Percentiles rank a stretch among this genome's conserved stretches.
Evolutionary conservation across 2,113 vertebrate species (phyloP).

Genomic region (Pygathrix nemaeus): DNA sequence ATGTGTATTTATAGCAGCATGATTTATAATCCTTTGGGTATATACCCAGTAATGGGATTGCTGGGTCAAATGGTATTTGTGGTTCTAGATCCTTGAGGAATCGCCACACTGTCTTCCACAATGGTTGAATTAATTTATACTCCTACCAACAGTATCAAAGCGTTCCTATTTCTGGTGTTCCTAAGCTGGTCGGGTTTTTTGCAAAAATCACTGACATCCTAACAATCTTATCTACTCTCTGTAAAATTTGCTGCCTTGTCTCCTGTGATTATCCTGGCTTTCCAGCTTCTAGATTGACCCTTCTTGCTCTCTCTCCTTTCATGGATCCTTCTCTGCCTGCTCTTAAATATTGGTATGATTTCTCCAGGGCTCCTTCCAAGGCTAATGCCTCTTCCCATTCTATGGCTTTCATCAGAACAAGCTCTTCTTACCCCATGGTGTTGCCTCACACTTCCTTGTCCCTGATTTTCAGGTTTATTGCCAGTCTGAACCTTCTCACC

Average conservation of each 20-base stretch:
- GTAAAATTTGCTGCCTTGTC: neutral
- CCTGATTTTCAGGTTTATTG: neutral
- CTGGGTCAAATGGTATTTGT: too few relatives aligned
- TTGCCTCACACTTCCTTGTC: neutral
- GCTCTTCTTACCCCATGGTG: rapidly evolving
- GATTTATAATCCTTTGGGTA: too few relatives aligned
- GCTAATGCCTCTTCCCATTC: neutral
- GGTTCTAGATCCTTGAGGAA: too few relatives aligned
- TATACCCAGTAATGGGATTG: too few relatives aligned
- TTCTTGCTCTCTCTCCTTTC: neutral
- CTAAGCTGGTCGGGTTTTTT: too few relatives aligned
- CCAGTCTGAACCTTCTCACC: neutral
- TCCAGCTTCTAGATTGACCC: neutral
- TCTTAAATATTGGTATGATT: neutral
- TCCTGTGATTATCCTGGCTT: neutral
- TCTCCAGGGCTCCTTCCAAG: neutral
- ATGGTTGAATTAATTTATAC: too few relatives aligned
- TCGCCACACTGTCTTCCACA: too few relatives aligned
- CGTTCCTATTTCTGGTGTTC: too few relatives aligned
- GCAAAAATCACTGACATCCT: neutral
- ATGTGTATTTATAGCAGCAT: too few relatives aligned
- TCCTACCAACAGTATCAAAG: too few relatives aligned
- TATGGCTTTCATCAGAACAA: neutral
- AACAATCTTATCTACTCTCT: neutral
- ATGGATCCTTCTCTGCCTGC: neutral